phyloP scores from a whole-genome alignment of 2,888 invertebrate genomes.

The Hymenopus coronatus region DNA sequence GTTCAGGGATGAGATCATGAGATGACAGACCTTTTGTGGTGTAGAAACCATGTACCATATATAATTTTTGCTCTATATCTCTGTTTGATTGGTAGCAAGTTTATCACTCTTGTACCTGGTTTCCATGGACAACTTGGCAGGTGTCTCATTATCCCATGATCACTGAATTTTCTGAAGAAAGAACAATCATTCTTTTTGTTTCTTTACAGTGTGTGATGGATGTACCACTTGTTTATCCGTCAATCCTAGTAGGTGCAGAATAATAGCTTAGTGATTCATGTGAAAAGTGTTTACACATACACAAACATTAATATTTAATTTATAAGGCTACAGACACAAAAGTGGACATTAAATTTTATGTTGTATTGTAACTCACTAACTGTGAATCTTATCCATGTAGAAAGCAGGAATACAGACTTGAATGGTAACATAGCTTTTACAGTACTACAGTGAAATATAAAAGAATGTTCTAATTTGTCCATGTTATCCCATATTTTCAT shows the following conservation, averaged over 20 bases:
- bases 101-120: background rate
- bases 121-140: conserved; percentile 10
- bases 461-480: background rate
- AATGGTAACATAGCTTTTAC: background rate
- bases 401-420: background rate
- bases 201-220: background rate
- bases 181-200: background rate
- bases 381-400: background rate
- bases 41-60: conserved; percentile 6
- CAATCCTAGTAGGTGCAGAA: background rate
- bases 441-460: background rate
- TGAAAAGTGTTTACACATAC: background rate
- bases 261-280: background rate
- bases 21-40: conserved; percentile 21
- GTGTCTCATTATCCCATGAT: background rate
- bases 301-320: background rate
- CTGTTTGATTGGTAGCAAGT: background rate
- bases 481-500: background rate
- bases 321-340: background rate
- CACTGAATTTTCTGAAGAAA: background rate
- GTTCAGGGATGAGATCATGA: conserved; percentile 27
- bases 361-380: background rate
- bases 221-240: background rate
- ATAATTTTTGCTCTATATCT: background rate
- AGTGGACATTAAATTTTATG: background rate